Percentiles rank a stretch among this genome's conserved stretches.
Conservation (phyloP, 2,888 invertebrate genomes). For the Cerastoderma edule region DNA sequence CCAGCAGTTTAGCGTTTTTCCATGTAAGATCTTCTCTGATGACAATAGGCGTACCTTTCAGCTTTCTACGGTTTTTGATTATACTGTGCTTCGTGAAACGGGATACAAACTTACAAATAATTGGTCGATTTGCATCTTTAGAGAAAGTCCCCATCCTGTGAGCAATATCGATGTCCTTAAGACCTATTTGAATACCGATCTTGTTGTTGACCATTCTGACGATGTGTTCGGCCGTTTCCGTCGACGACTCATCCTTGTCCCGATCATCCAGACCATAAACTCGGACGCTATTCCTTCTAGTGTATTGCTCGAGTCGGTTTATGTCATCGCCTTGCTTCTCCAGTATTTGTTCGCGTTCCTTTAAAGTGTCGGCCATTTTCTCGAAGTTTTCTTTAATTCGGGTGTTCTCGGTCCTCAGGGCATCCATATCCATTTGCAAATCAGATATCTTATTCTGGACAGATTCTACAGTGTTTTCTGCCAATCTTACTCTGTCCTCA, state of each 20-base stretch:
- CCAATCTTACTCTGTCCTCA: neutral
- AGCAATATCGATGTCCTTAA: slow-evolving; percentile 4
- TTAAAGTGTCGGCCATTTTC: neutral
- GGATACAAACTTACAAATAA: slow-evolving; percentile 31
- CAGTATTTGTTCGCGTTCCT: neutral
- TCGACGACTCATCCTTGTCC: neutral
- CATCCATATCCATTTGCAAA: neutral
- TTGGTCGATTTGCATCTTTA: slow-evolving; percentile 17
- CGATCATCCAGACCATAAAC: slow-evolving; percentile 21
- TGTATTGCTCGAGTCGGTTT: slow-evolving; percentile 29
- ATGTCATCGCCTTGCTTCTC: neutral
- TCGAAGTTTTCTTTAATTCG: neutral
- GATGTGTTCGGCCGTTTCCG: neutral
- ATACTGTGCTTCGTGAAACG: neutral
- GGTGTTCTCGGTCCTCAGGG: neutral
- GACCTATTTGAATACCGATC: neutral
- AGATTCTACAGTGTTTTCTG: neutral
- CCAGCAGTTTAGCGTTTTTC: slow-evolving; percentile 20
- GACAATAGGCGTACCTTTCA: slow-evolving; percentile 23
- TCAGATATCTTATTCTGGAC: slow-evolving; percentile 6
- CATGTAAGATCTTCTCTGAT: slow-evolving; percentile 26
- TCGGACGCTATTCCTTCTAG: slow-evolving; percentile 19
- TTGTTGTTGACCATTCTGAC: neutral
- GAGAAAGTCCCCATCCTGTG: slow-evolving; percentile 16
- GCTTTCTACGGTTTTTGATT: neutral